Percentiles rank a stretch among this genome's conserved stretches.
Conservation (phyloP, 2,888 invertebrate genomes). For the Meteorus colon region DNA sequence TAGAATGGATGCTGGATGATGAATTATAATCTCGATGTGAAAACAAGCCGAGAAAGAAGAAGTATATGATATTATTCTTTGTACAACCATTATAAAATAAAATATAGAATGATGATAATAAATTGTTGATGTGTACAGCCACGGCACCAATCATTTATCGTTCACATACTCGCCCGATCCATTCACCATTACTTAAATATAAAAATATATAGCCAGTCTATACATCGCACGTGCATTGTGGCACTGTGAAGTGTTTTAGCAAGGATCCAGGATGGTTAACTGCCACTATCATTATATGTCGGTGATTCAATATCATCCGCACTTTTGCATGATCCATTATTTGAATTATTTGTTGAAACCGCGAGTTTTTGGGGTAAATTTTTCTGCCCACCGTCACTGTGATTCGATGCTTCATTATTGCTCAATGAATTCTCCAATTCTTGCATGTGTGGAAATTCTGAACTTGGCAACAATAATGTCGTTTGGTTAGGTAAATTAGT, state of each 20-base stretch:
- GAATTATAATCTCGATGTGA: neutral
- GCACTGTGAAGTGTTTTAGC: constrained; percentile 71
- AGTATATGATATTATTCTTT: constrained; percentile 3
- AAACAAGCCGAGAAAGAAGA: neutral
- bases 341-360: constrained; percentile 62
- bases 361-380: constrained; percentile 67
- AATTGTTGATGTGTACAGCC: constrained; percentile 47
- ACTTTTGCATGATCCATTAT: constrained; percentile 61
- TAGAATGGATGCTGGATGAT: neutral
- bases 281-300: constrained; percentile 64
- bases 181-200: constrained; percentile 69
- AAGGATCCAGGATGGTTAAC: constrained; percentile 70
- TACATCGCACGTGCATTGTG: constrained; percentile 72
- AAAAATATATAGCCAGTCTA: constrained; percentile 74
- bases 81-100: constrained; percentile 18
- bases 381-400: constrained; percentile 66
- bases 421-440: constrained; percentile 63
- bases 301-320: constrained; percentile 62
- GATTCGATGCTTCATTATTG: constrained; percentile 56
- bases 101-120: neutral
- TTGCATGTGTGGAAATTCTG: constrained; percentile 67
- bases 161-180: neutral
- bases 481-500: constrained; percentile 70
- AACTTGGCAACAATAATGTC: constrained; percentile 64
- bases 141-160: constrained; percentile 57